phyloP scores from a whole-genome alignment of 2,888 invertebrate genomes.

The Aspidiotus destructor region DNA sequence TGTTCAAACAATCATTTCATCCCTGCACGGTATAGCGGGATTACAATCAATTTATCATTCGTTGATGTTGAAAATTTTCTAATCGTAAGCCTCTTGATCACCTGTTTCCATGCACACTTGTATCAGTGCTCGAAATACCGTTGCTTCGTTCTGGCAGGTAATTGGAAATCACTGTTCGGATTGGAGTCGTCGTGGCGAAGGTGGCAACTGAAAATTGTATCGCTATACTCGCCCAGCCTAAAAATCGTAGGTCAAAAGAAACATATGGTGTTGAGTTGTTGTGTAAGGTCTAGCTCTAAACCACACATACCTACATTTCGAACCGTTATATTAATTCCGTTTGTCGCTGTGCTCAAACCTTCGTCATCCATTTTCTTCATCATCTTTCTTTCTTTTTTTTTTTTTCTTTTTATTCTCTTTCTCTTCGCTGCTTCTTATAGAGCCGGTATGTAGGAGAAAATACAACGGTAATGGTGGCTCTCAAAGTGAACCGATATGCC shows the following conservation, averaged over 20 bases:
- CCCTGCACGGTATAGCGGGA: too few relatives aligned
- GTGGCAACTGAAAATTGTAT: neutral
- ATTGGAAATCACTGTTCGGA: slow-evolving; percentile 2
- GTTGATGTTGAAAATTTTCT: too few relatives aligned
- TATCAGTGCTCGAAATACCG: neutral
- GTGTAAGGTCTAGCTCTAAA: neutral
- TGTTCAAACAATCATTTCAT: too few relatives aligned
- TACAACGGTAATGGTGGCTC: slow-evolving; percentile 10
- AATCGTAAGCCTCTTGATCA: too few relatives aligned
- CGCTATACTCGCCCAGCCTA: neutral
- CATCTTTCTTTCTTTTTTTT: neutral
- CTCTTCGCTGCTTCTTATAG: neutral
- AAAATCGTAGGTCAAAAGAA: slow-evolving; percentile 7
- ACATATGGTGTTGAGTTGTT: slow-evolving; percentile 11
- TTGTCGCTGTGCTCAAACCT: slow-evolving; percentile 10
- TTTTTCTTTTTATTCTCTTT: neutral
- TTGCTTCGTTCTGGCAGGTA: neutral
- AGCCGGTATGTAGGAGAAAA: slow-evolving; percentile 1
- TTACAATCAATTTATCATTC: too few relatives aligned
- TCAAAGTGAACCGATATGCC: slow-evolving; percentile 6
- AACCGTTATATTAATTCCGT: slow-evolving; percentile 24
- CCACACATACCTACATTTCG: slow-evolving; percentile 1
- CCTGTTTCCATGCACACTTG: too few relatives aligned
- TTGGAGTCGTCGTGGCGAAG: neutral
- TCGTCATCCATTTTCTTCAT: neutral